Conservation (phyloP, 2,113 vertebrate genomes). For the Macquaria ambigua region DNA sequence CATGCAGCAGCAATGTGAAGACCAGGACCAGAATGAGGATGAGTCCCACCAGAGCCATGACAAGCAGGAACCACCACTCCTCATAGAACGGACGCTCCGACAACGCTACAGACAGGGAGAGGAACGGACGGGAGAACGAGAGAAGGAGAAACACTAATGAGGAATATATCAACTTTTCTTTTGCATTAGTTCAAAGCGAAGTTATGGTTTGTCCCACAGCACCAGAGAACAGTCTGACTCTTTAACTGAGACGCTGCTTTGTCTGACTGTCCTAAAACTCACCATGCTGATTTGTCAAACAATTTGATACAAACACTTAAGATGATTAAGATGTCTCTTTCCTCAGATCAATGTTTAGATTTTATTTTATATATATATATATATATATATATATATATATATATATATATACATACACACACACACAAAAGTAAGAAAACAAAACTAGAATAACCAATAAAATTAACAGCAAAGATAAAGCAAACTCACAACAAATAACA, state of each 20-base stretch:
- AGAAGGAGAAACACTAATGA: not conserved
- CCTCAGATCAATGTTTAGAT: not conserved
- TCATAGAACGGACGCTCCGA: slow-evolving; percentile 92
- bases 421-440: too few relatives aligned
- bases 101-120: slow-evolving; percentile 84
- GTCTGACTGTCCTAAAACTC: not conserved
- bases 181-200: not conserved
- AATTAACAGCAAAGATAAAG: too few relatives aligned
- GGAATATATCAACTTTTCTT: not conserved
- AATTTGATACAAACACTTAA: not conserved
- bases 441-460: too few relatives aligned
- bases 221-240: not conserved
- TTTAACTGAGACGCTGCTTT: not conserved
- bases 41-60: slow-evolving; percentile 92
- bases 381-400: too few relatives aligned
- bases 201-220: not conserved
- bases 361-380: too few relatives aligned
- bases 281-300: not conserved
- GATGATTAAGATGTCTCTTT: not conserved
- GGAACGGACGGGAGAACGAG: not conserved
- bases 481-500: too few relatives aligned
- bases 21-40: slow-evolving; percentile 91
- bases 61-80: slow-evolving; percentile 98
- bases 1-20: slow-evolving; percentile 90
- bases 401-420: too few relatives aligned